Evolutionary conservation across 2,797 vertebrate species (phyloP).

Genomic region (Falco novaeseelandiae): DNA sequence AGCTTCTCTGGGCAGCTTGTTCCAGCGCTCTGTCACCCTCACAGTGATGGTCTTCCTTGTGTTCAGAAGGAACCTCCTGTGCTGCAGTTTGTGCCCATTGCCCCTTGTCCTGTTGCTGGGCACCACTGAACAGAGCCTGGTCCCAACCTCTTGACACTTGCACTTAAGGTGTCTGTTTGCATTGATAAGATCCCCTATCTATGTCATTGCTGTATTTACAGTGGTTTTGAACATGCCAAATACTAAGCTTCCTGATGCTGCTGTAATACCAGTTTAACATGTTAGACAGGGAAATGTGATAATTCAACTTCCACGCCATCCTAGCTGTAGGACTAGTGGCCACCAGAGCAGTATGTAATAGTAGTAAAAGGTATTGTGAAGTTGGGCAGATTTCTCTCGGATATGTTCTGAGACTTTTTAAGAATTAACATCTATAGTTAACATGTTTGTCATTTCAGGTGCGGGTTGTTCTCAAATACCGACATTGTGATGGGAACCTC

Average conservation of each 20-base stretch:
- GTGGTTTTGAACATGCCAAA: neutral
- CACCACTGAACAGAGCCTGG: too few species aligned
- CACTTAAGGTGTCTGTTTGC: too few species aligned
- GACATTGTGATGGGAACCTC: conserved; percentile 94
- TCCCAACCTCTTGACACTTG: too few species aligned
- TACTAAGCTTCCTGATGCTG: neutral
- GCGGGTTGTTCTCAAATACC: conserved; percentile 93
- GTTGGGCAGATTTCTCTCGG: neutral
- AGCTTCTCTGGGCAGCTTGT: too few species aligned
- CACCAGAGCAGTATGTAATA: neutral
- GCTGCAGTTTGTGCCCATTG: too few species aligned
- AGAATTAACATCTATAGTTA: too few species aligned
- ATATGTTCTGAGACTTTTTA: neutral
- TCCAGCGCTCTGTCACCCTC: too few species aligned
- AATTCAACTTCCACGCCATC: neutral
- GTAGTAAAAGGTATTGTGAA: neutral
- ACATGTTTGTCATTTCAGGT: conserved; percentile 81
- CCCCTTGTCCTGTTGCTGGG: too few species aligned
- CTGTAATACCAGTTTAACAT: neutral
- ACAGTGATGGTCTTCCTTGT: too few species aligned
- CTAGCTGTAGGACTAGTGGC: neutral
- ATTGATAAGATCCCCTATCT: too few species aligned
- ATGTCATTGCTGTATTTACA: neutral
- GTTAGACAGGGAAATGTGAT: neutral
- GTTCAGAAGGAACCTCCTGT: too few species aligned